Percentiles rank a stretch among this genome's conserved stretches.
phyloP scores from a whole-genome alignment of 2,113 vertebrate species.

The Lasiurus cinereus region DNA sequence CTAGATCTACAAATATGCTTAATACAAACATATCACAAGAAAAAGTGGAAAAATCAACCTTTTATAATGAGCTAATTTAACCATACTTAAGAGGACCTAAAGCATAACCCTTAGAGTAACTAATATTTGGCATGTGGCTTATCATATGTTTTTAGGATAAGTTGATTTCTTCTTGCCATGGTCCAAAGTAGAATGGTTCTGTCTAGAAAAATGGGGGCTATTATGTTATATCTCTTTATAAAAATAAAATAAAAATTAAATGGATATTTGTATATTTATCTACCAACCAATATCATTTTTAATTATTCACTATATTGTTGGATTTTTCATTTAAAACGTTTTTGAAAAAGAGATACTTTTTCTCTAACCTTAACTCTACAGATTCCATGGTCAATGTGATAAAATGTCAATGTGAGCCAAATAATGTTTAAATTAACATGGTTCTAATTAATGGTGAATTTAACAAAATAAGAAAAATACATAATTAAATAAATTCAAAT shows the following conservation, averaged over 20 bases:
- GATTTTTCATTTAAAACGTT: neutral
- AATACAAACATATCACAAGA: slow-evolving; percentile 30
- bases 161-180: slow-evolving; percentile 86
- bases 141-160: slow-evolving; percentile 86
- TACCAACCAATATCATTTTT: neutral
- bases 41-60: slow-evolving; percentile 34
- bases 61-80: slow-evolving; percentile 81
- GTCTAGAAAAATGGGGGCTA: slow-evolving; percentile 66
- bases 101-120: slow-evolving; percentile 79
- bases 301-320: neutral
- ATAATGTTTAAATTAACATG: neutral
- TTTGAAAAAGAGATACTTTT: neutral
- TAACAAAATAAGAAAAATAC: neutral
- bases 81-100: slow-evolving; percentile 75
- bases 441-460: neutral
- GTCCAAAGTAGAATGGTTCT: slow-evolving; percentile 73
- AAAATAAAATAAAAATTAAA: slow-evolving; percentile 51
- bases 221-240: slow-evolving; percentile 15
- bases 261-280: neutral
- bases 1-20: neutral
- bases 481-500: neutral
- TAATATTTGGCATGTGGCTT: slow-evolving; percentile 81
- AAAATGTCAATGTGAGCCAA: slow-evolving; percentile 4
- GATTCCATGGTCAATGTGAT: neutral
- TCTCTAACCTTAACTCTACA: neutral